Evolutionary conservation across 2,797 vertebrate genomes (phyloP), one percentile per base, ranked within the genome.

Genomic region (Bovichtus variegatus): DNA sequence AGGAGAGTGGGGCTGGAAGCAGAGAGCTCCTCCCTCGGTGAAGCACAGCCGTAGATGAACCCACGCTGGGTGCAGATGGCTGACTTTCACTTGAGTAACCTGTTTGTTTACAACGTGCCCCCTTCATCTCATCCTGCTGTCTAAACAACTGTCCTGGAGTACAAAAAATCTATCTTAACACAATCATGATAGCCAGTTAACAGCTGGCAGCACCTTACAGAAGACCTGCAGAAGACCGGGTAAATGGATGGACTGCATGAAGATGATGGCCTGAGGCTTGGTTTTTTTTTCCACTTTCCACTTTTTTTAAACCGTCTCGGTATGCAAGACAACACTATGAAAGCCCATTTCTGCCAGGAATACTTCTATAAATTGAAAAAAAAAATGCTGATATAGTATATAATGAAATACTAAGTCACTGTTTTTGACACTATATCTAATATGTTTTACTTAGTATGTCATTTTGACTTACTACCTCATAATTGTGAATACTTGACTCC

Each of bases 1-100:
- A 96, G 87, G 60, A 93, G 97, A 47, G 93, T 97, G 4, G 96
- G 98, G n/a, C 91, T 99, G 89, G 96, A 96, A 71, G 90, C 34
- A 15, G 88, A 87, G 68, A 72, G 62, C 71, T 72, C 83, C 67
- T 71, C 91, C 65, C 46, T 29, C 21, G 2, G 58, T 82, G 88
- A 90, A 75, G 49, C 84, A 2, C 91, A 82, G 83, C 86, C 84
- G 85, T 84, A 86, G 85, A 83, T 60, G 11, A 70, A 72, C 59
- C 50, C 80, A 70, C 13, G 25, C 75, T 72, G 85, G 65, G 72
- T 23, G 46, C 89, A 91, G 92, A 90, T 92, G 89, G 90, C 80
- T 74, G 74, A 51, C 74, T 88, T 80, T 75, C 77, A 78, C 88
- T 84, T 81, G 81, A 87, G 62, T 76, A 57, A 76, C 68, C 76